phyloP scores from a whole-genome alignment of 2,113 vertebrate genomes.

The Malurus alboscapulatus region DNA sequence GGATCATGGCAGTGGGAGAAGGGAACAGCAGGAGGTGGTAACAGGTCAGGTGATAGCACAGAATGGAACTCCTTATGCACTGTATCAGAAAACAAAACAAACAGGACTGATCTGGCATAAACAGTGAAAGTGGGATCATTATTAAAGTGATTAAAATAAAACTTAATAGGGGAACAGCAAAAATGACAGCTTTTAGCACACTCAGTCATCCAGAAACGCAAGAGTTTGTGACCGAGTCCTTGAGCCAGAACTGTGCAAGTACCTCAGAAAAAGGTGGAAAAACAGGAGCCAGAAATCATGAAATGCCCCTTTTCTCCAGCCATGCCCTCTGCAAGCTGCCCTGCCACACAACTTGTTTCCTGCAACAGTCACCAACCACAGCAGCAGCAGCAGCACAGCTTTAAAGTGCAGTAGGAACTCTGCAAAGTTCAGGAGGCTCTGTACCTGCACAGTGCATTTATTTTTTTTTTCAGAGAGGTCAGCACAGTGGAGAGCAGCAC shows the following conservation, averaged over 20 bases:
- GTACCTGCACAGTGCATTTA: neutral
- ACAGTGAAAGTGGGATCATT: neutral
- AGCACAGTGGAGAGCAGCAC: neutral
- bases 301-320: neutral
- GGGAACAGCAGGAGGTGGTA: neutral
- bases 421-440: neutral
- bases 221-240: neutral
- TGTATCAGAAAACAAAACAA: neutral
- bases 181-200: neutral
- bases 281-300: neutral
- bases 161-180: neutral
- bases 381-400: neutral
- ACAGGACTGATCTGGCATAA: neutral
- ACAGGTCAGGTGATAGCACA: neutral
- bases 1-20: neutral
- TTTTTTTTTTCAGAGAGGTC: neutral
- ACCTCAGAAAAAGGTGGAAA: neutral
- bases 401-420: constrained; percentile 45
- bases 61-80: neutral
- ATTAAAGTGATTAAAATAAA: neutral
- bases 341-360: neutral
- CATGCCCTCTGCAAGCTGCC: neutral
- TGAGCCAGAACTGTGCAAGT: neutral
- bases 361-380: neutral
- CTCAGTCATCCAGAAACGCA: neutral